Evolutionary conservation across 2,888 invertebrate genomes (phyloP), one percentile per base, ranked within the genome.

Genomic region (Calliscelio sp.): DNA sequence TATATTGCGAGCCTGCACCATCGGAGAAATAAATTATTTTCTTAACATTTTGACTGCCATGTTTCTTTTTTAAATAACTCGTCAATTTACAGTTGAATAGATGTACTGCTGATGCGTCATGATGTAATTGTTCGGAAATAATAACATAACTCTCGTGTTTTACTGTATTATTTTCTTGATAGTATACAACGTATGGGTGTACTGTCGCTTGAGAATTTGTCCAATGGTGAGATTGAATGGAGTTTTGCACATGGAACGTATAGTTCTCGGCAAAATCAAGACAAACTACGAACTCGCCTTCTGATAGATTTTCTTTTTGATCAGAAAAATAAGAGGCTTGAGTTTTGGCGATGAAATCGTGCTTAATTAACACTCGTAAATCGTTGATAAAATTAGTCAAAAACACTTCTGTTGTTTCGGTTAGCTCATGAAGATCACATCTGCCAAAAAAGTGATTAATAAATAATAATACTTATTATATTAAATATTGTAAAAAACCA

Each of bases 341-440:
- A 28, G 71, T 38, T 66, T 59, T 78, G n/a, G 68, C 57, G 18
- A 68, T 44, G 41, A 78, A 78, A 35, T 78, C 59, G 18, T 79
- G 71, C 44, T 61, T 79, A 14, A 79, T 16, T 38, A 71, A 44
- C 18, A 1, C 18, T 8, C 28, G 61, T n/a, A 61, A 63, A 63
- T 79, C 71, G 18, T 61, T 16, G 22, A 63, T 51, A n/a, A 78
- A 68, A 38, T 41, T 59, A 2, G 18, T 8, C 14, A 25, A 61
- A 20, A 78, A 68, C n/a, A 10, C 35, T 16, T 59, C 49, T 4
- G 7, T 8, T 35, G 66, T 25, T 57, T 77, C 77, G 24, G 44
- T 51, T 25, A 20, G 57, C 22, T 41, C 61, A 6, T 28, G 28
- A 53, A 53, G 25, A 32, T 61, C 41, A 41, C 24, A 61, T 8